Evolutionary conservation across 2,113 vertebrate species (phyloP), one percentile per base, ranked within the genome.

Genomic region (Trochalopteron elliotii): DNA sequence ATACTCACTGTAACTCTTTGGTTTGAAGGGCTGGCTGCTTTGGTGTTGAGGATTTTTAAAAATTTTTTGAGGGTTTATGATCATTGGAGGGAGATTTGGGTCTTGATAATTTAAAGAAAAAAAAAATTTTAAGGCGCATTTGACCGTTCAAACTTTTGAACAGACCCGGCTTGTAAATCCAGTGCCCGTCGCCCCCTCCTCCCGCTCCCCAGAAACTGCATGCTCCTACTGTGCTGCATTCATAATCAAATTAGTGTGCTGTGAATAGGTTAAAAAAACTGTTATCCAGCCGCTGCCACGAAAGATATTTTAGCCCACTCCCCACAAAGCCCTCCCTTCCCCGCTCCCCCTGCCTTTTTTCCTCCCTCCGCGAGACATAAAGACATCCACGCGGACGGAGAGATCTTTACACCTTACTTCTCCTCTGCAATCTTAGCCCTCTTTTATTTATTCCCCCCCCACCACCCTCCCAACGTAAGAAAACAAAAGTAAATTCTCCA

Each of bases 201-300:
- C 91, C 94, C 16, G 10, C 90, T 97, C 75, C 80, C 90, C 83
- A 96, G 93, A 97, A 97, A 78, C 81, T 88, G 90, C 95, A 53
- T 92, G 93, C 68, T 96, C 96, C 96, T 94, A 97, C 97, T 91
- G 96, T 57, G 97, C 94, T 90, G 93, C 94, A 98, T 98, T 98
- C 97, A 97, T 97, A 98, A 97, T 98, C 97, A 98, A 97, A 98
- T 98, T 96, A 97, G 91, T 96, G 91, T 30, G 12, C 94, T 97
- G 96, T 97, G 96, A 98, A 97, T 95, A 95, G 96, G 90, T 76
- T 97, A 97, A 93, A 91, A 97, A 96, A 97, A 94, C 96, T 95
- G 94, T 91, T 93, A 94, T 68, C 87, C 91, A 89, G 95, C 94
- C 91, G 44, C 94, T 93, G 96, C 93, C 91, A 65, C 82, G 40